Conservation (phyloP, 1,140 invertebrate species). For the Apis cerana region DNA sequence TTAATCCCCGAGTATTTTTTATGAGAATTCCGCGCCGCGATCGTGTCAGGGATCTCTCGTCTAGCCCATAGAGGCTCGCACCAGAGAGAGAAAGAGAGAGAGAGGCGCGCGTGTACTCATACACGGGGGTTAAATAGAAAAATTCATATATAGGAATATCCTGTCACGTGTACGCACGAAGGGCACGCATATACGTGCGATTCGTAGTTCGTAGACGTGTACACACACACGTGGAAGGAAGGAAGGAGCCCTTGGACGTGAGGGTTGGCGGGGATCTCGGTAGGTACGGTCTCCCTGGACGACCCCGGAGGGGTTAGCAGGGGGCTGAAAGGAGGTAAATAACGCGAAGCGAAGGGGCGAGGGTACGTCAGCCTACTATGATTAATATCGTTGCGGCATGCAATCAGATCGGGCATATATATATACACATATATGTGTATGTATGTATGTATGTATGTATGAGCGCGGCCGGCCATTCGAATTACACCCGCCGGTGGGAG, state of each 20-base stretch:
- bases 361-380: conserved; percentile 75
- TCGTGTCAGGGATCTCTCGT: conserved; percentile 60
- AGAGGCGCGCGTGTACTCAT: not conserved
- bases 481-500: conserved; percentile 54
- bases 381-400: conserved; percentile 79
- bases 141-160: conserved; percentile 18
- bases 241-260: conserved; percentile 28
- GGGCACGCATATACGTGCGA: not conserved
- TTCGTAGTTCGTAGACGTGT: not conserved
- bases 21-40: conserved; percentile 71
- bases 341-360: conserved; percentile 73
- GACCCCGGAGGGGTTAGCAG: conserved; percentile 61
- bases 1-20: conserved; percentile 73
- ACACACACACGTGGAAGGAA: not conserved
- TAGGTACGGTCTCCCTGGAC: conserved; percentile 55
- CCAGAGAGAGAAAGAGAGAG: not conserved
- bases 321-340: conserved; percentile 72
- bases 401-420: conserved; percentile 76
- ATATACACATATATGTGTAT: conserved; percentile 61
- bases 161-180: conserved; percentile 4
- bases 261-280: conserved; percentile 43
- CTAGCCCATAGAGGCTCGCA: not conserved
- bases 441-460: conserved; percentile 64
- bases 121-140: conserved; percentile 6
- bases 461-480: conserved; percentile 62